These are phyloP conservation scores for Sturnira hondurensis DNA, from an alignment of 2,113 vertebrate genomes.

Conservation along the genomic window DNA sequence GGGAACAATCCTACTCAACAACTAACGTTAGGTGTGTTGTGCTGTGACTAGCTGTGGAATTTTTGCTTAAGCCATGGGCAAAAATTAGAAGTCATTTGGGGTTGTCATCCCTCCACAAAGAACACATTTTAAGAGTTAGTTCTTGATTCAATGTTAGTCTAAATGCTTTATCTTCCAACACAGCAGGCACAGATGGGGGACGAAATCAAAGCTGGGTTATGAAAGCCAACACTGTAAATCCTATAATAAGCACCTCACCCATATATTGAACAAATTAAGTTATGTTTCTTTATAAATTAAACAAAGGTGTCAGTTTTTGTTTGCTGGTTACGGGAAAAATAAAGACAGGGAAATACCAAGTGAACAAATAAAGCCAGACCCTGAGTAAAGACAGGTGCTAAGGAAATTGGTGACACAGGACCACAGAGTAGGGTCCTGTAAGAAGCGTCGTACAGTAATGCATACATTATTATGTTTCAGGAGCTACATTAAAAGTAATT, in stretches of 20 bases:
- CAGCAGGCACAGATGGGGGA: not conserved
- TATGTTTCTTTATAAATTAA: not conserved
- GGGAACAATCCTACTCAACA: not conserved
- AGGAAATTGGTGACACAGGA: not conserved
- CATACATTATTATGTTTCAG: not conserved
- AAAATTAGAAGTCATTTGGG: not conserved
- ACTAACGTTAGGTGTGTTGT: not conserved
- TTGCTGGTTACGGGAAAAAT: not conserved
- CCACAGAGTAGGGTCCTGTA: no score
- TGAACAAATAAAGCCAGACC: not conserved
- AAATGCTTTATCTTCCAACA: conserved; percentile 13
- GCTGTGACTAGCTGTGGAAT: not conserved
- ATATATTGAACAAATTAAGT: not conserved
- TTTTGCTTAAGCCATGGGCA: not conserved
- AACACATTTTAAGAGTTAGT: not conserved
- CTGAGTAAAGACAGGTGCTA: not conserved
- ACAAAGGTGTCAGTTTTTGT: not conserved
- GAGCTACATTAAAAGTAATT: not conserved
- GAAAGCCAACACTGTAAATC: not conserved
- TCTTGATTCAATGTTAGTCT: not conserved
- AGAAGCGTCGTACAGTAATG: no score
- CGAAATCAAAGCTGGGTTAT: not conserved
- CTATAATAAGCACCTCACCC: not conserved
- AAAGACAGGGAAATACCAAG: conserved; percentile 16
- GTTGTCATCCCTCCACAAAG: not conserved